Percentiles rank a stretch among this genome's conserved stretches.
These are phyloP conservation scores for Kryphioiulus occultus DNA, from an alignment of 2,888 invertebrate species.

Conservation along the genomic window DNA sequence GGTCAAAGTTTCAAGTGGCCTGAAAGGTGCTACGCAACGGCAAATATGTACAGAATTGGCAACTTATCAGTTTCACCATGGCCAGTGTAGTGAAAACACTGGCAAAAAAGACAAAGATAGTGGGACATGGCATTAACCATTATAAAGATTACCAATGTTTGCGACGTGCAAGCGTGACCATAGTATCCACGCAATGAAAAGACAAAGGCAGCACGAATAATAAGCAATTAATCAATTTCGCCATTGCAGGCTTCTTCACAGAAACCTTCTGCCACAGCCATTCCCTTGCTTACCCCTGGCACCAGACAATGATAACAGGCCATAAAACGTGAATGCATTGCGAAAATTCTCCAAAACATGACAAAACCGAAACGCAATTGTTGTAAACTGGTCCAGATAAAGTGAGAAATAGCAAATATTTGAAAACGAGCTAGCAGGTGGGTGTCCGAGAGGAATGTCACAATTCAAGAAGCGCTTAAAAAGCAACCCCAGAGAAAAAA, in stretches of 20 bases:
- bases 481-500: not conserved
- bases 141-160: not conserved
- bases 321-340: not conserved
- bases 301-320: not conserved
- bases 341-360: not conserved
- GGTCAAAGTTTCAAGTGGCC: not conserved
- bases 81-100: not conserved
- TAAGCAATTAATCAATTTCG: not conserved
- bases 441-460: not conserved
- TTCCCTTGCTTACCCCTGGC: not conserved
- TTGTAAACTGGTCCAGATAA: not conserved
- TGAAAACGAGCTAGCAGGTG: not conserved
- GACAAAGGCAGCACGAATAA: not conserved
- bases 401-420: slow-evolving; percentile 3
- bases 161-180: not conserved
- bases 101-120: not conserved
- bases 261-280: not conserved
- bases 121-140: not conserved
- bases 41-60: not conserved
- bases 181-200: not conserved
- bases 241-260: not conserved
- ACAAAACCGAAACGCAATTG: not conserved
- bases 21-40: not conserved
- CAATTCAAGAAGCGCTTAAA: not conserved
- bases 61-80: not conserved